phyloP scores from a whole-genome alignment of 2,113 vertebrate genomes.

The Trematocara stigmaticum region DNA sequence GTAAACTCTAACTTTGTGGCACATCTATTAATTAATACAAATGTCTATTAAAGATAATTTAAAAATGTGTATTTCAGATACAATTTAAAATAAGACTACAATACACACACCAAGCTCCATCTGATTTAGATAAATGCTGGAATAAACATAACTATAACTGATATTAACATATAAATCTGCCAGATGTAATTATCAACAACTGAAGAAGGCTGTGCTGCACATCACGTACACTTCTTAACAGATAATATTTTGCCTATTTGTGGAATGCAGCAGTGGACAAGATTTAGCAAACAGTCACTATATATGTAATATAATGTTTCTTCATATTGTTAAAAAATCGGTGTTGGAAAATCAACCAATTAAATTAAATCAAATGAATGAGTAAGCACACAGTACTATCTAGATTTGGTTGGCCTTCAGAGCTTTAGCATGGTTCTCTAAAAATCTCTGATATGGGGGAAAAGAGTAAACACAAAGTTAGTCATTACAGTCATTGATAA shows the following conservation, averaged over 20 bases:
- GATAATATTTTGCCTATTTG: not conserved
- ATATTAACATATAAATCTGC: fast-evolving
- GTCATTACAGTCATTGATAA: constrained; percentile 54
- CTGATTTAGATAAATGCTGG: not conserved
- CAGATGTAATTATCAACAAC: not conserved
- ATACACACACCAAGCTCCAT: not conserved
- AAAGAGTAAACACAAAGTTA: constrained; percentile 62
- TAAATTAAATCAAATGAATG: not conserved
- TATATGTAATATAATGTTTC: not conserved
- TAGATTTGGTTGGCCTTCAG: constrained; percentile 47
- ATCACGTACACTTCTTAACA: not conserved
- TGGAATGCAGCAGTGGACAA: not conserved
- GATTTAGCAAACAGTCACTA: not conserved
- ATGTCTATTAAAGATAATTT: not conserved
- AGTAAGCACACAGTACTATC: constrained; percentile 31
- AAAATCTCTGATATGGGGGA: constrained; percentile 39
- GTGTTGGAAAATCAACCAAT: not conserved
- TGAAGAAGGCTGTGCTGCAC: not conserved
- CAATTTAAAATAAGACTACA: not conserved
- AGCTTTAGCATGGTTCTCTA: constrained; percentile 42
- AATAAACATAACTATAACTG: not conserved
- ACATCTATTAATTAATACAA: not conserved
- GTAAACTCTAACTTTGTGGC: not conserved
- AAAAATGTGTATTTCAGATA: not conserved
- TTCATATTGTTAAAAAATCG: not conserved